Evolutionary conservation across 2,888 invertebrate genomes (phyloP).

Genomic region (Rhamphomyia laevipes): DNA sequence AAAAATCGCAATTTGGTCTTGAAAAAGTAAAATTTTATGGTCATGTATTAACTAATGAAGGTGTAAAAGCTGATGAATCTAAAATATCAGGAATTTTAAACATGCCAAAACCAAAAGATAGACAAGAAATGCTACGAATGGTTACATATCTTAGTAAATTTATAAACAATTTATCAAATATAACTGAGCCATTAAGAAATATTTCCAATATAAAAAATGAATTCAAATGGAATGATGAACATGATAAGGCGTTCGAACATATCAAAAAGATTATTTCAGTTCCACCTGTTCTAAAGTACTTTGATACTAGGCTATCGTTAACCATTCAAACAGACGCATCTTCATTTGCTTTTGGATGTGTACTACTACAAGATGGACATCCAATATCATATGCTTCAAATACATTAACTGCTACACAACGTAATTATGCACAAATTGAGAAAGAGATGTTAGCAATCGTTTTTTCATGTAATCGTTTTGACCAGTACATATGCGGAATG

Average conservation of each 20-base stretch:
- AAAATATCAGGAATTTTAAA: constrained; percentile 6
- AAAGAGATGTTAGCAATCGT: constrained; percentile 14
- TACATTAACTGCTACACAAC: constrained; percentile 8
- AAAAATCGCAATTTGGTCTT: no score
- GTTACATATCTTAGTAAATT: constrained; percentile 16
- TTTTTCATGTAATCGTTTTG: constrained; percentile 14
- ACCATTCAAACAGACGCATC: constrained; percentile 12
- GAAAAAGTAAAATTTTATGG: no score
- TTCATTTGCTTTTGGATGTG: no score
- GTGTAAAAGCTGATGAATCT: no score
- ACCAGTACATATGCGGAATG: constrained; percentile 15
- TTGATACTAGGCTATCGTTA: constrained; percentile 8
- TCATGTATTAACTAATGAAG: no score
- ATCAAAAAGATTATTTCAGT: constrained; percentile 16
- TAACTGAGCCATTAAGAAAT: constrained; percentile 17
- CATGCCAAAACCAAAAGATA: constrained; percentile 6
- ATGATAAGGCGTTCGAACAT: constrained; percentile 14
- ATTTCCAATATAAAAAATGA: constrained; percentile 14
- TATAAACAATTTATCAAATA: constrained; percentile 17
- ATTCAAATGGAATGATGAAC: constrained; percentile 14
- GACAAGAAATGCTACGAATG: constrained; percentile 4
- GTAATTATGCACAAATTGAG: constrained; percentile 11
- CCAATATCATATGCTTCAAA: constrained; percentile 10
- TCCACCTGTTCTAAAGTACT: constrained; percentile 11
- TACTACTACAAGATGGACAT: constrained; percentile 8